Conservation (phyloP, 2,797 vertebrate genomes). For the Helicolenus hilgendorfi region DNA sequence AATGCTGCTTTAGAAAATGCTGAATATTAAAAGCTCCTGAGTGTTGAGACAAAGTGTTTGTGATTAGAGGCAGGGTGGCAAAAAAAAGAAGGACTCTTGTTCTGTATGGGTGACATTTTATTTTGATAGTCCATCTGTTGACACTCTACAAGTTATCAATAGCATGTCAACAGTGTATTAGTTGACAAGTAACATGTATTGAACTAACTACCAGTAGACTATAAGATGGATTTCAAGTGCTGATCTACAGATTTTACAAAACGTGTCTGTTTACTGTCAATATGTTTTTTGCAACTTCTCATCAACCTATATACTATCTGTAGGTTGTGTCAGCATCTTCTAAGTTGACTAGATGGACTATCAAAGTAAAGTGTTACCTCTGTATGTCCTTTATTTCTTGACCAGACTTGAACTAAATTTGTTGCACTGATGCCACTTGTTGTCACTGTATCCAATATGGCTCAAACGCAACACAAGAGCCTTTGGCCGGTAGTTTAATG, state of each 20-base stretch:
- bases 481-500: not conserved
- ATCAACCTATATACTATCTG: too few relatives aligned
- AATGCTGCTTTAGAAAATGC: slow-evolving; percentile 11
- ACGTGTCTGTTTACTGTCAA: too few relatives aligned
- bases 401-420: not conserved
- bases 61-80: not conserved
- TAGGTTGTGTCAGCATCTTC: too few relatives aligned
- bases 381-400: not conserved
- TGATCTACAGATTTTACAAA: too few relatives aligned
- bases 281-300: too few relatives aligned
- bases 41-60: slow-evolving; percentile 6
- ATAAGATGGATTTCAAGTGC: not conserved
- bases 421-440: not conserved
- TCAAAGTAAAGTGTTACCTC: too few relatives aligned
- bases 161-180: not conserved
- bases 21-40: slow-evolving; percentile 15
- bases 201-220: not conserved
- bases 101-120: not conserved
- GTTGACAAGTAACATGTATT: not conserved
- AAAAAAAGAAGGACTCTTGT: not conserved
- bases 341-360: too few relatives aligned
- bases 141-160: not conserved
- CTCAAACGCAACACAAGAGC: not conserved
- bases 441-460: not conserved
- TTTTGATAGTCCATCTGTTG: not conserved